These are phyloP conservation scores for Anomalospiza imberbis DNA, from an alignment of 2,797 vertebrate genomes.

Conservation along the genomic window DNA sequence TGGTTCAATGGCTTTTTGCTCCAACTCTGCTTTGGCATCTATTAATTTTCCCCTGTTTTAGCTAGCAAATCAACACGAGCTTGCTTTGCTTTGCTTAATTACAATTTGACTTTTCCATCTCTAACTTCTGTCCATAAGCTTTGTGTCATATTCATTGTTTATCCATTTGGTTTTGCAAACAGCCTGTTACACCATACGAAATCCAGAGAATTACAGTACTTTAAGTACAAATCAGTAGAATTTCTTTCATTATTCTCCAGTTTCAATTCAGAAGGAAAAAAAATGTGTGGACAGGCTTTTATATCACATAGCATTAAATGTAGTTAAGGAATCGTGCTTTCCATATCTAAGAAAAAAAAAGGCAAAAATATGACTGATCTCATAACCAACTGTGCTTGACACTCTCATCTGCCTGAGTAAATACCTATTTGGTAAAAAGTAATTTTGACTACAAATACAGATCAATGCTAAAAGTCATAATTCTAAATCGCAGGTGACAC, in stretches of 20 bases:
- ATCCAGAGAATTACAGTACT: neutral
- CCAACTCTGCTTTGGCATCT: neutral
- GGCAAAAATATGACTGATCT: neutral
- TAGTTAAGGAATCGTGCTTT: neutral
- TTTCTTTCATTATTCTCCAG: neutral
- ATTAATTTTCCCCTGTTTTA: neutral
- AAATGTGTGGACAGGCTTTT: neutral
- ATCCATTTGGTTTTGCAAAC: neutral
- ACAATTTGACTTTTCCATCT: neutral
- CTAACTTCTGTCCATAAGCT: neutral
- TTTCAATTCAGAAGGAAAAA: neutral
- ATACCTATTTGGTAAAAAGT: neutral
- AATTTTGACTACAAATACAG: neutral
- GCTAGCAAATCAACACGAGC: accelerated
- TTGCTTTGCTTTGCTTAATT: neutral
- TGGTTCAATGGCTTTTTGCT: neutral
- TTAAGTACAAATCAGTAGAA: neutral
- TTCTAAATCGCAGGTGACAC: neutral
- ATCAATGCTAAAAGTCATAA: neutral
- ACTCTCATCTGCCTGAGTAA: neutral
- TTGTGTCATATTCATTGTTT: neutral
- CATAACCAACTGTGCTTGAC: neutral
- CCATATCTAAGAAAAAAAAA: neutral
- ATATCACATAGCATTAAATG: neutral
- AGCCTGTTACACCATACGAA: neutral